These are phyloP conservation scores for Eupithecia centaureata DNA, from an alignment of 2,888 invertebrate species.

Conservation along the genomic window DNA sequence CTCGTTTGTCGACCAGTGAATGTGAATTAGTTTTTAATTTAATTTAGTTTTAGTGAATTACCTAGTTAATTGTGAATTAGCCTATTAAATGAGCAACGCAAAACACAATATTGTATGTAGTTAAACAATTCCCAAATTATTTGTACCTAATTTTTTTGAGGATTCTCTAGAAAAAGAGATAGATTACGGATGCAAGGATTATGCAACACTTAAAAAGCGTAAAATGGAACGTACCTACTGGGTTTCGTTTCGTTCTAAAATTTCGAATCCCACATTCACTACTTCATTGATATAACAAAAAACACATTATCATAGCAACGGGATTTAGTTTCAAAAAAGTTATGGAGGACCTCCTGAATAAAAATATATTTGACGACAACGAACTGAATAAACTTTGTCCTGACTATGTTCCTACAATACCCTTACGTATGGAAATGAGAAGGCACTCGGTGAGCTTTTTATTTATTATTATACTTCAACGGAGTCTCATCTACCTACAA, in stretches of 20 bases:
- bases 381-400: constrained; percentile 60
- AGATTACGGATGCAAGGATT: neutral
- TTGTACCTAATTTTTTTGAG: too few relatives aligned
- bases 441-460: constrained; percentile 57
- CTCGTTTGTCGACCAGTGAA: too few relatives aligned
- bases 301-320: constrained; percentile 24
- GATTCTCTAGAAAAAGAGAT: neutral
- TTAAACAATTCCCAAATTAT: too few relatives aligned
- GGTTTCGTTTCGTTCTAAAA: neutral
- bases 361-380: constrained; percentile 61
- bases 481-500: neutral
- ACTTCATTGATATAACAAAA: constrained; percentile 40
- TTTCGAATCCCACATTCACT: constrained; percentile 1
- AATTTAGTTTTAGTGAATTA: too few relatives aligned
- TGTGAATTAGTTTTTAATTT: too few relatives aligned
- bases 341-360: constrained; percentile 66
- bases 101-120: too few relatives aligned
- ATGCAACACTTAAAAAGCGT: neutral
- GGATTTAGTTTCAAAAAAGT: constrained; percentile 20
- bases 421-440: constrained; percentile 62
- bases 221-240: constrained; percentile 1
- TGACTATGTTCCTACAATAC: constrained; percentile 59
- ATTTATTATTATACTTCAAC: neutral
- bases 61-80: too few relatives aligned
- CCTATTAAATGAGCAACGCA: too few relatives aligned